Conservation (phyloP, 2,888 invertebrate genomes). For the Drosophila barbarae region DNA sequence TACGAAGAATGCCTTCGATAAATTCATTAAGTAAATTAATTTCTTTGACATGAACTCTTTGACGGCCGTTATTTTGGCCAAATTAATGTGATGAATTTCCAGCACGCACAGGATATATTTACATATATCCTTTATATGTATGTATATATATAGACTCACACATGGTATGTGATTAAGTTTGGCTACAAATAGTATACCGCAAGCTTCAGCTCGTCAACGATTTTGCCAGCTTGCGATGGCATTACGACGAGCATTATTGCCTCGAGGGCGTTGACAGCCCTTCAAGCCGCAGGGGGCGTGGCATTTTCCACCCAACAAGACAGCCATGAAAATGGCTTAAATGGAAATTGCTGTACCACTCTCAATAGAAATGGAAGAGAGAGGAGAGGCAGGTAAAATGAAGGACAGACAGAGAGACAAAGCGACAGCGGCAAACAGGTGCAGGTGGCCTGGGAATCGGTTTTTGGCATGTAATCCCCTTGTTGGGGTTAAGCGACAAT, state of each 20-base stretch:
- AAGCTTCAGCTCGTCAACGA: constrained; percentile 13
- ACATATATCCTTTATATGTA: not conserved
- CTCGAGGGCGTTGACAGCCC: constrained; percentile 24
- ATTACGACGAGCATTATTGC: constrained; percentile 22
- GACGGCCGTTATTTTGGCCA: constrained; percentile 7
- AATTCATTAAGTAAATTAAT: constrained; percentile 21
- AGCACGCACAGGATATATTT: not conserved
- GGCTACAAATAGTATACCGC: constrained; percentile 19
- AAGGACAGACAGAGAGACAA: not conserved
- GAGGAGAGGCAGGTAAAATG: not conserved
- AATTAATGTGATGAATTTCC: constrained; percentile 16
- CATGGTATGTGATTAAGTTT: constrained; percentile 15
- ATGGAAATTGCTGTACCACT: constrained; percentile 31
- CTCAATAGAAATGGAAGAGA: not conserved
- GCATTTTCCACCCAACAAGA: constrained; percentile 12
- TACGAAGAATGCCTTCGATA: not conserved
- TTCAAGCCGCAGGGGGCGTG: constrained; percentile 24
- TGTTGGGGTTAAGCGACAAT: constrained; percentile 28
- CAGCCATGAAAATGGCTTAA: constrained; percentile 32
- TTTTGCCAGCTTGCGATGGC: constrained; percentile 12
- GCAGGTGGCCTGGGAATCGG: constrained; percentile 26
- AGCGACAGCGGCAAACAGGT: constrained; percentile 8
- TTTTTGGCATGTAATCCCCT: constrained; percentile 28
- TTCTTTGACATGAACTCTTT: constrained; percentile 12
- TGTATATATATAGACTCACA: too few species aligned